Conservation (phyloP, 2,113 vertebrate genomes). For the Dipodomys stephensi region DNA sequence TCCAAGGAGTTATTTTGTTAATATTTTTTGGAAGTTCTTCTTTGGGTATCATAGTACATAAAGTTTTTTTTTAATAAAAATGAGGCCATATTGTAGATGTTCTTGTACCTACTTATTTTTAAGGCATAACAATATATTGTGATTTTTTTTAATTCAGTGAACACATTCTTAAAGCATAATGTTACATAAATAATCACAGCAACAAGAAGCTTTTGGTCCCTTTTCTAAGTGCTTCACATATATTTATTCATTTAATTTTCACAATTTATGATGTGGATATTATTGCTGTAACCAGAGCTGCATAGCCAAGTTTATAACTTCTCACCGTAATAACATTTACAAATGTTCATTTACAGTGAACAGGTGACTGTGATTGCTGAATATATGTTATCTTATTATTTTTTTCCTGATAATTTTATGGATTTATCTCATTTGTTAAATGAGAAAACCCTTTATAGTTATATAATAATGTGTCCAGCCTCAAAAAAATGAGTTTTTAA, state of each 20-base stretch:
- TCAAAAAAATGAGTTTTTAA: neutral
- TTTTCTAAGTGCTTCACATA: neutral
- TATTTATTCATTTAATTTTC: constrained; percentile 55
- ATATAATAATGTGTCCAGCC: neutral
- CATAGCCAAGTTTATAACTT: constrained; percentile 24
- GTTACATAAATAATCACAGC: constrained; percentile 42
- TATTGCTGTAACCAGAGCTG: constrained; percentile 13
- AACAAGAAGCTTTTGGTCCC: neutral
- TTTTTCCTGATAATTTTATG: neutral
- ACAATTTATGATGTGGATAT: constrained; percentile 33
- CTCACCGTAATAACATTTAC: constrained; percentile 46
- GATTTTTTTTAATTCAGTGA: neutral
- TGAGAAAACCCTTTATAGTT: neutral
- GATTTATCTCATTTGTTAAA: constrained; percentile 1
- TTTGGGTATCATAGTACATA: neutral
- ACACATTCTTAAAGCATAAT: neutral
- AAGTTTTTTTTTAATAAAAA: neutral
- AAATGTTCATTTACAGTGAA: neutral
- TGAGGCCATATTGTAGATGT: neutral
- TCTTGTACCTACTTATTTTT: neutral
- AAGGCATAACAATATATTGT: neutral
- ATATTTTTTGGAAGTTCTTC: constrained; percentile 41
- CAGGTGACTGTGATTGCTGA: neutral
- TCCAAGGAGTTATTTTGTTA: constrained; percentile 2
- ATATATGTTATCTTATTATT: constrained; percentile 28